Conservation (phyloP, 2,888 invertebrate species). For the Synergus laeviventris region DNA sequence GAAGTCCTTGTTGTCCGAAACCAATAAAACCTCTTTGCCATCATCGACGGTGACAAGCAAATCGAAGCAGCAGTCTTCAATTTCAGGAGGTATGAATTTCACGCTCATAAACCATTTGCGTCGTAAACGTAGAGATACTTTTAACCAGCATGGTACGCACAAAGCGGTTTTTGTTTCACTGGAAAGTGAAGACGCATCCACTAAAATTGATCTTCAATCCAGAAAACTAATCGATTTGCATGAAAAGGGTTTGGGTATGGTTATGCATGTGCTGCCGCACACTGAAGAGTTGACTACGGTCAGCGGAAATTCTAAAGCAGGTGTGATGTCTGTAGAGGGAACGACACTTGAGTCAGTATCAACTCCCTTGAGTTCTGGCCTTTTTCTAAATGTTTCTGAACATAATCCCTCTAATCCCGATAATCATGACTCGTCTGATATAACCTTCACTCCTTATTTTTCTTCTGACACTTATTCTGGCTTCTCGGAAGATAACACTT, state of each 20-base stretch:
- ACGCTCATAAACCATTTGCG: conserved; percentile 67
- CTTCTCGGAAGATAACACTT: not conserved
- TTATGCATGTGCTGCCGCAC: conserved; percentile 60
- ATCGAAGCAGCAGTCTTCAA: conserved; percentile 69
- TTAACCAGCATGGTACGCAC: conserved; percentile 78
- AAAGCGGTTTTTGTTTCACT: conserved; percentile 67
- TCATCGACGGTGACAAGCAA: conserved; percentile 80
- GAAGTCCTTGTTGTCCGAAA: conserved; percentile 84
- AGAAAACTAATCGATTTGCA: conserved; percentile 53
- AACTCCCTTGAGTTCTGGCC: not conserved
- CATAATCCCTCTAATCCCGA: not conserved
- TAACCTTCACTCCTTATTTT: not conserved
- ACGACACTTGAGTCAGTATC: not conserved
- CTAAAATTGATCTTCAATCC: not conserved
- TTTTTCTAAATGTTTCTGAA: not conserved
- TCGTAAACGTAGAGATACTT: conserved; percentile 84
- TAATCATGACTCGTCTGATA: not conserved
- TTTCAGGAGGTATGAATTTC: conserved; percentile 77
- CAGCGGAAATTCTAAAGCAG: not conserved
- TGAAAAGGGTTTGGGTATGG: conserved; percentile 58
- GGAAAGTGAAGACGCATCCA: conserved; percentile 29
- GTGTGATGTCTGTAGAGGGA: not conserved
- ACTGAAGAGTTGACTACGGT: not conserved
- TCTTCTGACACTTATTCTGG: not conserved
- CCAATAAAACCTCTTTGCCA: conserved; percentile 83